These are phyloP conservation scores for Rhadina sibilatrix DNA, from an alignment of 2,113 vertebrate species.

Conservation along the genomic window DNA sequence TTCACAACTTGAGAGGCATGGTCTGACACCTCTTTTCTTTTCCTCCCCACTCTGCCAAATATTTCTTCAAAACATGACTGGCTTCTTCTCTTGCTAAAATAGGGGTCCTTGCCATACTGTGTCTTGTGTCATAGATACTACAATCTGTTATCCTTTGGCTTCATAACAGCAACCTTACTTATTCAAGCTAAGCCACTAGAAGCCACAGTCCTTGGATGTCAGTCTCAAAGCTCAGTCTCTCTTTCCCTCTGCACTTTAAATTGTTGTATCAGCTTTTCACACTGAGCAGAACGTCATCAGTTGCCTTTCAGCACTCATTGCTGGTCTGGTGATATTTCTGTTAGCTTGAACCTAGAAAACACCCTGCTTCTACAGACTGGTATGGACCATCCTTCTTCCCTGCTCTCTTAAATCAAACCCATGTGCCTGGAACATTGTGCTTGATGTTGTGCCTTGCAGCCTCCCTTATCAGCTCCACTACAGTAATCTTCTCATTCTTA, in stretches of 20 bases:
- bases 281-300: neutral
- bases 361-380: neutral
- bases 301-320: neutral
- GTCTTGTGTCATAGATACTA: neutral
- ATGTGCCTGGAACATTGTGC: neutral
- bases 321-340: neutral
- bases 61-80: slow-evolving; percentile 32
- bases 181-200: neutral
- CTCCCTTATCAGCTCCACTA: neutral
- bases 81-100: neutral
- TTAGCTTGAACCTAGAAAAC: neutral
- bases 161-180: neutral
- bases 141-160: slow-evolving; percentile 2
- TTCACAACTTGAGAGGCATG: slow-evolving; percentile 1
- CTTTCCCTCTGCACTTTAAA: neutral
- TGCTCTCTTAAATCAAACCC: neutral
- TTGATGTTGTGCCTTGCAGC: neutral
- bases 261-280: neutral
- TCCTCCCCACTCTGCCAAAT: neutral
- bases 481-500: neutral
- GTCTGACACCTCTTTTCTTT: neutral
- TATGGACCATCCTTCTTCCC: neutral
- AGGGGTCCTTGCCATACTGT: neutral
- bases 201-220: neutral
- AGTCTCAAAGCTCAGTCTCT: neutral